A percentile compares a stretch with the other conserved stretches of the same genome.
Conservation (phyloP, 2,113 vertebrate genomes). For the Gadus chalcogrammus region DNA sequence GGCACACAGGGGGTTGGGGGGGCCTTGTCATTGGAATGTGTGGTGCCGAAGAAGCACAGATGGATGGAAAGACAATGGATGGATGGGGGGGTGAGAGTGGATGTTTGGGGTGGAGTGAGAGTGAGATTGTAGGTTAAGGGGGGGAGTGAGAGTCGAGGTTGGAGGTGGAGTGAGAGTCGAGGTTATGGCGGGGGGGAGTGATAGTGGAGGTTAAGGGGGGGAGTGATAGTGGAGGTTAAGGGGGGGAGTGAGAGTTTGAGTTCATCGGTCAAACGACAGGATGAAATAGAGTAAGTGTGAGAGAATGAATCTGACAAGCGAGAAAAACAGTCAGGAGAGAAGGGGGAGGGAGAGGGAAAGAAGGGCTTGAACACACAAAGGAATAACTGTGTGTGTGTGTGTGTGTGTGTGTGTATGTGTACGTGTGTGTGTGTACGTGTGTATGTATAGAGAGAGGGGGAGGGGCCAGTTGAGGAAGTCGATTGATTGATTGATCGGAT, state of each 20-base stretch:
- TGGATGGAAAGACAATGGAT: conserved; percentile 5
- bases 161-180: not conserved
- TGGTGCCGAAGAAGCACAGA: no score
- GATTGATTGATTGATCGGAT: not conserved
- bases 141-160: not conserved
- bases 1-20: not conserved
- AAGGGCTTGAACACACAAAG: no score
- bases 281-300: not conserved
- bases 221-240: not conserved
- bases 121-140: not conserved
- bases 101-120: no score
- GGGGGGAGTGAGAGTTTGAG: not conserved
- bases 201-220: not conserved
- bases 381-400: no score
- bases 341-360: not conserved
- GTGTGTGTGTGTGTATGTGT: conserved; percentile 4
- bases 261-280: not conserved
- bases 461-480: not conserved
- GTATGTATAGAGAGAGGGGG: not conserved
- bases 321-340: conserved; percentile 26
- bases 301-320: conserved; percentile 4
- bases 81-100: no score
- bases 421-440: not conserved
- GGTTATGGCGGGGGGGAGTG: conserved; percentile 7
- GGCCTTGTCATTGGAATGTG: not conserved